Percentiles rank a stretch among this genome's conserved stretches.
Evolutionary conservation across 2,888 invertebrate genomes (phyloP).

Genomic region (Nebria salina): DNA sequence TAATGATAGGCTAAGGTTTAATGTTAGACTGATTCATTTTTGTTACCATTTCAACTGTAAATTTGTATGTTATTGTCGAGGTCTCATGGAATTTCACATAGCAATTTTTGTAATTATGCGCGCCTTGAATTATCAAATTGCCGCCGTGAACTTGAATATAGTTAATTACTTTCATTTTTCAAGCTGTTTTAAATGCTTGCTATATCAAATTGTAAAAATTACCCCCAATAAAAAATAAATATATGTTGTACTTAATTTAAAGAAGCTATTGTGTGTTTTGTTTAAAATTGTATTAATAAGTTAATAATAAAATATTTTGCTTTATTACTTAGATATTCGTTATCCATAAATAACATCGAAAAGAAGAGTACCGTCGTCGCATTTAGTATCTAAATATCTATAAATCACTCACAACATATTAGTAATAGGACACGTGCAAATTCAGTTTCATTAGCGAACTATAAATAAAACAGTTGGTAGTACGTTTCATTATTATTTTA

Average conservation of each 20-base stretch:
- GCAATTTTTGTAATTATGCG: not conserved
- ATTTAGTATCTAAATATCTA: no score
- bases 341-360: no score
- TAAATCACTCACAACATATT: no score
- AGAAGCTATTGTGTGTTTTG: not conserved
- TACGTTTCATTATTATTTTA: no score
- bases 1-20: not conserved
- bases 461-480: no score
- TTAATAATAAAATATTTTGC: not conserved
- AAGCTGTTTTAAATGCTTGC: not conserved
- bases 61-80: not conserved
- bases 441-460: no score
- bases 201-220: not conserved
- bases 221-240: not conserved
- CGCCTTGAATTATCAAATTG: not conserved
- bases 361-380: no score
- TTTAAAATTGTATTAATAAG: not conserved
- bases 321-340: not conserved
- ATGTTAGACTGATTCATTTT: constrained; percentile 3
- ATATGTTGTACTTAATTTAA: not conserved
- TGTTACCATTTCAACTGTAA: not conserved
- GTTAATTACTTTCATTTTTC: constrained; percentile 6
- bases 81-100: not conserved
- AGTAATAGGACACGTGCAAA: no score
- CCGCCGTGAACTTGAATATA: not conserved